These are phyloP conservation scores for Bursaphelenchus okinawaensis DNA, from an alignment of 2,888 invertebrate species.

Conservation along the genomic window DNA sequence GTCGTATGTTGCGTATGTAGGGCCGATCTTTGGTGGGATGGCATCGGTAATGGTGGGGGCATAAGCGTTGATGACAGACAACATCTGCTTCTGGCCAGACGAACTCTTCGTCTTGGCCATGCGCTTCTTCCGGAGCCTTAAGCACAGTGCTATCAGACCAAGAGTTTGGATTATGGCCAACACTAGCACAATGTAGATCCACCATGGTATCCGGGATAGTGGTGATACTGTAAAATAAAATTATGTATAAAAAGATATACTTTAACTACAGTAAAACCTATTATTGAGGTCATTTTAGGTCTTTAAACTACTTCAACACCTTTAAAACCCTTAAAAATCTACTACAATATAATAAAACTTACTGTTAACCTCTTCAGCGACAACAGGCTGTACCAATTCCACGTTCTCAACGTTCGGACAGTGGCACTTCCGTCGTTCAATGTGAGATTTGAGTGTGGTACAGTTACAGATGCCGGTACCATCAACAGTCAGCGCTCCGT, in stretches of 20 bases:
- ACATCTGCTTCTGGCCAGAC: neutral
- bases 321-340: too few species aligned
- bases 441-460: neutral
- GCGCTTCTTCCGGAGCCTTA: conserved; percentile 6
- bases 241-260: neutral
- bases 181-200: conserved; percentile 13
- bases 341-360: too few species aligned
- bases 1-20: neutral
- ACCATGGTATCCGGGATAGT: conserved; percentile 14
- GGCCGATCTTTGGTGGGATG: neutral
- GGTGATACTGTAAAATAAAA: neutral
- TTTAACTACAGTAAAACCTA: neutral
- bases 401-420: neutral
- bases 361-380: conserved; percentile 4
- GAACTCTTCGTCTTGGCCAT: neutral
- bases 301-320: too few species aligned
- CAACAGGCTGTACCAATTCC: neutral
- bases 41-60: conserved; percentile 9
- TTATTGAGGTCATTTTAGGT: neutral
- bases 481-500: neutral
- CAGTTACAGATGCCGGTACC: neutral
- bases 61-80: conserved; percentile 12
- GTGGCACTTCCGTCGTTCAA: conserved; percentile 4
- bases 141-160: conserved; percentile 12
- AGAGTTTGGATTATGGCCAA: conserved; percentile 15